Evolutionary conservation across 2,888 invertebrate genomes (phyloP), one percentile per base, ranked within the genome.

Genomic region (Neria commutata): DNA sequence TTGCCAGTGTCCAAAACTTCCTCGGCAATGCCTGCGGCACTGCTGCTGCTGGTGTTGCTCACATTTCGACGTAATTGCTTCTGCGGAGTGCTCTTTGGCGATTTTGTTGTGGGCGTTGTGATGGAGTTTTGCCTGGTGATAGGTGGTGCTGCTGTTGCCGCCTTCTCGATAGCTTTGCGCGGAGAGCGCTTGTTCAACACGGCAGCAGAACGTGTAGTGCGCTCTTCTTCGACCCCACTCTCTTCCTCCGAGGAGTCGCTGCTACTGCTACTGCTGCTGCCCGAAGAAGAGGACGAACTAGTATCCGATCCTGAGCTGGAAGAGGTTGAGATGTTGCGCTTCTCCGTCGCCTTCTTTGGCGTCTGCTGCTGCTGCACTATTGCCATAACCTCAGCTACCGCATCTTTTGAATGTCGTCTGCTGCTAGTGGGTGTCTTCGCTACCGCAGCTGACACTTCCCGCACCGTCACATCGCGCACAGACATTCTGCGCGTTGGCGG

Each of bases 261-360:
- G 42, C 65, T 73, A 49, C 74, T 75, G 33, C 71, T 71, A 5
- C 69, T 75, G 56, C 72, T 75, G n/a, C 71, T 71, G 17, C 70
- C 75, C 10, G 71, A 71, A 54, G 73, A 73, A 26, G 74, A 74
- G 25, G 73, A 69, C 21, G 71, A 66, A 55, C 67, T 73, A 53
- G 69, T 70, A 51, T 73, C 78, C 49, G 75, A 73, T 8, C 67
- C 77, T 4, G 78, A 78, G 48, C 76, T 77, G 6, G 78, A 75
- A 33, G 76, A 77, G 10, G 70, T 67, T 8, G 67, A 65, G 3
- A 60, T 47, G 47, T 72, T 74, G 1, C 72, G 71, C 21, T 73
- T 69, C 4, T 72, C 72, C 5, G 67, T 61, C 1, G 66, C 64
- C 0, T 67, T 63, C 48, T 65, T 66, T 11, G 67, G 63, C 14